These are phyloP conservation scores for Porites evermanni DNA, from an alignment of 92 coral and sea anemone genomes.

Conservation along the genomic window DNA sequence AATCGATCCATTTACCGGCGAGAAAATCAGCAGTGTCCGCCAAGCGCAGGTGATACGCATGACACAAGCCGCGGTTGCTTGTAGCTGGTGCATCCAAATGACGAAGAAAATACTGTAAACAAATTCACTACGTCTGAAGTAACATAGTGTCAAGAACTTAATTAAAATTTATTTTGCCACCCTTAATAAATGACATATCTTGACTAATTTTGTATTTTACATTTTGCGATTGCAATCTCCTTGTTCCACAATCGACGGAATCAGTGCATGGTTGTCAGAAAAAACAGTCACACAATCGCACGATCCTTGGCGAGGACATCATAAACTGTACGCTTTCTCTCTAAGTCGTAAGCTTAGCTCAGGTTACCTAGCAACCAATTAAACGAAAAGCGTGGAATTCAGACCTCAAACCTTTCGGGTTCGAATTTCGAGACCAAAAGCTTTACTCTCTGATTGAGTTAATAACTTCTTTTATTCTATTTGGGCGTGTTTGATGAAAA, in stretches of 20 bases:
- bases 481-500: slow-evolving; percentile 2
- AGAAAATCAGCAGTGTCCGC: too few species aligned
- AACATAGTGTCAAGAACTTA: background rate
- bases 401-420: background rate
- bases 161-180: background rate
- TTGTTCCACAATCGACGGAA: background rate
- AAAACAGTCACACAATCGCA: background rate
- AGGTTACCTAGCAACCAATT: slow-evolving; percentile 10
- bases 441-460: background rate
- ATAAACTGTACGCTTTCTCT: background rate
- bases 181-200: background rate
- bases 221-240: background rate
- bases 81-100: too few species aligned
- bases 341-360: background rate
- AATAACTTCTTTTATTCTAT: background rate
- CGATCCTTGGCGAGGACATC: background rate
- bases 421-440: background rate
- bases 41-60: too few species aligned
- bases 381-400: background rate
- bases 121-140: too few species aligned
- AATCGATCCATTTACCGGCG: background rate
- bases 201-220: background rate
- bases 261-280: background rate
- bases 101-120: background rate
- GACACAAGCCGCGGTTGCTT: too few species aligned